These are phyloP conservation scores for Babyrousa celebensis DNA, from an alignment of 2,797 vertebrate genomes.

Conservation along the genomic window DNA sequence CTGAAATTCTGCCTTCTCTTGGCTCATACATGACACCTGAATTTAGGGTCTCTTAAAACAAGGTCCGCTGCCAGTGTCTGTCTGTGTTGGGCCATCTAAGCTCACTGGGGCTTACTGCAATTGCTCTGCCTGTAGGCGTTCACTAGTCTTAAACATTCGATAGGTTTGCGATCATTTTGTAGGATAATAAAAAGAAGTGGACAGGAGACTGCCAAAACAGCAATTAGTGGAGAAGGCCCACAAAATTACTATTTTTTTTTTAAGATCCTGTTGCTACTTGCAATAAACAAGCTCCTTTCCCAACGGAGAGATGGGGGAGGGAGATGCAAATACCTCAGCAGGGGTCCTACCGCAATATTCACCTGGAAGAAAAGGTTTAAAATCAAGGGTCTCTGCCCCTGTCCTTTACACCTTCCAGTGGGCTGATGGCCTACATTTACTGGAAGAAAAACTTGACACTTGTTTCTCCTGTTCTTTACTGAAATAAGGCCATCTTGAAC, in stretches of 20 bases:
- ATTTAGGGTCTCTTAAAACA: not conserved
- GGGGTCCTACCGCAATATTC: not conserved
- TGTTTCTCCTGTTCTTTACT: not conserved
- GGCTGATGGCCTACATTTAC: not conserved
- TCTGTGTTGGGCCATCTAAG: not conserved
- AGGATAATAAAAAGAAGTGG: conserved; percentile 63
- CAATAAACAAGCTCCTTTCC: conserved; percentile 16
- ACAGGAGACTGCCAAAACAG: conserved; percentile 62
- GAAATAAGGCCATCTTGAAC: conserved; percentile 9
- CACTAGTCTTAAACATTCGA: not conserved
- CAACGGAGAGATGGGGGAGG: not conserved
- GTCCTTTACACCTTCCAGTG: not conserved
- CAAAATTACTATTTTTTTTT: not conserved
- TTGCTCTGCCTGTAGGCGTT: not conserved
- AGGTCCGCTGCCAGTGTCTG: not conserved
- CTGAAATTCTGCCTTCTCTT: not conserved
- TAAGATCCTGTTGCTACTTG: conserved; percentile 74
- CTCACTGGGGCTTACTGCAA: not conserved
- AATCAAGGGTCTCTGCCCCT: not conserved
- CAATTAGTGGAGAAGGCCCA: conserved; percentile 57
- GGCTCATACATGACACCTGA: not conserved
- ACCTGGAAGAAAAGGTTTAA: not conserved
- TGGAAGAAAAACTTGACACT: not conserved
- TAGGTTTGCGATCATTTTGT: conserved; percentile 42
- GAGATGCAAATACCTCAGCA: not conserved